These are phyloP conservation scores for Nibea coibor DNA, from an alignment of 2,113 vertebrate species.

Conservation along the genomic window DNA sequence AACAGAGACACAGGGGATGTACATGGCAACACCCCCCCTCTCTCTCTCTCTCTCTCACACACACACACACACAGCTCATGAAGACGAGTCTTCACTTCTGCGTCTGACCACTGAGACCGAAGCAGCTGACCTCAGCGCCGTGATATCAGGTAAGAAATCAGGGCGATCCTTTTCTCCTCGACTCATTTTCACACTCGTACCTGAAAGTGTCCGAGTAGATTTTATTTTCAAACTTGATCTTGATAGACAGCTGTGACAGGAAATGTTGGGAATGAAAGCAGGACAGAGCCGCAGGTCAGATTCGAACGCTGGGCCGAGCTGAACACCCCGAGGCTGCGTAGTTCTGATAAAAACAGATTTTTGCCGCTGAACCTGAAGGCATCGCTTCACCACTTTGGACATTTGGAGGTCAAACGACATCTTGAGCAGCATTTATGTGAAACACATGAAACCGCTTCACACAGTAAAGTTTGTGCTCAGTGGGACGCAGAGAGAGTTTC, in stretches of 20 bases:
- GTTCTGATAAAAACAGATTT: background rate
- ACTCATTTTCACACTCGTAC: background rate
- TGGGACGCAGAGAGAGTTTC: too few species aligned
- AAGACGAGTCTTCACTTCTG: slow-evolving; percentile 13
- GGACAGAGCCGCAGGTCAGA: too few species aligned
- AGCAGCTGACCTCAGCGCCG: background rate
- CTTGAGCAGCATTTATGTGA: too few species aligned
- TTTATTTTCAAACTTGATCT: too few species aligned
- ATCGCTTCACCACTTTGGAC: background rate
- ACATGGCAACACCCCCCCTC: background rate
- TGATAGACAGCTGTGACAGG: too few species aligned
- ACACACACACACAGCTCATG: background rate
- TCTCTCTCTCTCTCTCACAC: slow-evolving; percentile 5
- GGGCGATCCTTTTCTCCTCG: rapidly evolving
- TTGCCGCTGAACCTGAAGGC: background rate
- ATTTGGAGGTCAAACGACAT: background rate
- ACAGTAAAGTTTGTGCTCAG: background rate
- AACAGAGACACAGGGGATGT: background rate
- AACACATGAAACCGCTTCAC: background rate
- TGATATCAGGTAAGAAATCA: slow-evolving; percentile 43
- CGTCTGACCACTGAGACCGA: slow-evolving; percentile 22
- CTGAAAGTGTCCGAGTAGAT: background rate
- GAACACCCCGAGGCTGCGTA: background rate
- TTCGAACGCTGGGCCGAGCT: too few species aligned
- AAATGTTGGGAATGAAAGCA: too few species aligned